A percentile compares a stretch with the other conserved stretches of the same genome.
Conservation (phyloP, 2,888 invertebrate genomes). For the Polylopha cassiicola region DNA sequence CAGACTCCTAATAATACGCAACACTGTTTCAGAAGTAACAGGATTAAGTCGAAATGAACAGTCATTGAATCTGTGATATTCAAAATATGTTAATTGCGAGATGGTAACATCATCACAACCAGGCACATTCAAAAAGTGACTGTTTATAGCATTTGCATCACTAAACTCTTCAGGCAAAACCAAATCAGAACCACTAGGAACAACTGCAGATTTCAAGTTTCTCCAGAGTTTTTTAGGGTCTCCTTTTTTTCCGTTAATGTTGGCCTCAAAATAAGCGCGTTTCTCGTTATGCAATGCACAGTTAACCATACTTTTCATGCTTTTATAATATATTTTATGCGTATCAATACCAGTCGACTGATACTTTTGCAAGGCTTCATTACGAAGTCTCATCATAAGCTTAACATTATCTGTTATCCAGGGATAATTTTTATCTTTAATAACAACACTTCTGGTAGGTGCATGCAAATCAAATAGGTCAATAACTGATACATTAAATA, state of each 20-base stretch:
- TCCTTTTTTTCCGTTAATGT: slow-evolving; percentile 11
- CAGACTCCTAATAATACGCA: slow-evolving; percentile 1
- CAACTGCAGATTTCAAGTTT: slow-evolving; percentile 3
- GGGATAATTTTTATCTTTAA: background rate
- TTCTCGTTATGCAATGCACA: slow-evolving; percentile 14
- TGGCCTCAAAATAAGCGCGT: slow-evolving; percentile 10
- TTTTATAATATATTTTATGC: slow-evolving; percentile 14
- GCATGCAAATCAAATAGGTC: background rate
- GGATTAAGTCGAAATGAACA: slow-evolving; percentile 1
- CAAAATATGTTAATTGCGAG: background rate
- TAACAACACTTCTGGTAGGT: background rate
- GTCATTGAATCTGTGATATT: background rate
- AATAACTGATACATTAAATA: background rate
- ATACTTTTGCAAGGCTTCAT: slow-evolving; percentile 5
- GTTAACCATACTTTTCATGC: slow-evolving; percentile 9
- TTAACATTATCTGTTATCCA: slow-evolving; percentile 16
- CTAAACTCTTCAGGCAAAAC: slow-evolving; percentile 5
- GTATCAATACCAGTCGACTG: slow-evolving; percentile 6
- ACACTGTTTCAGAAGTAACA: background rate
- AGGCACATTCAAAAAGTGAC: slow-evolving; percentile 17
- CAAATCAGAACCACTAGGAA: slow-evolving; percentile 1
- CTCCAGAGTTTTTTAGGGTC: slow-evolving; percentile 13
- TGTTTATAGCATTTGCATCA: slow-evolving; percentile 14
- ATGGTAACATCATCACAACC: background rate
- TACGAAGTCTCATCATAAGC: slow-evolving; percentile 15